phyloP scores from a whole-genome alignment of 2,113 vertebrate species.

The Peromyscus polionotus region DNA sequence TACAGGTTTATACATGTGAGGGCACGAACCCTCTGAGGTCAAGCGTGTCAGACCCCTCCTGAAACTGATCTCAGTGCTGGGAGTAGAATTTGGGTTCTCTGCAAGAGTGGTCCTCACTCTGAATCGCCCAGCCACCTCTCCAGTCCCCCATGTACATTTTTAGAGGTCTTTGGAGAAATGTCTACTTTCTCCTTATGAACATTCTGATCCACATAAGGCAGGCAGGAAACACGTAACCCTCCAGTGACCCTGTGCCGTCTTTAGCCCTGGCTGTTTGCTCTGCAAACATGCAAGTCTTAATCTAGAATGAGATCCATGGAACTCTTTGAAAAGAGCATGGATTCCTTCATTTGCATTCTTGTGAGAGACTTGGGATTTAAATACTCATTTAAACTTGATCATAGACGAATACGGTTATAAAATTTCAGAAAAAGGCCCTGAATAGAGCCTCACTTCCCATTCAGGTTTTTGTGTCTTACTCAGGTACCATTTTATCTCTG shows the following conservation, averaged over 20 bases:
- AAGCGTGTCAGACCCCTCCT: background rate
- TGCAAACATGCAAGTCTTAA: background rate
- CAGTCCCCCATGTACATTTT: background rate
- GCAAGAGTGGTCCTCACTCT: background rate
- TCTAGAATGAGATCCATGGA: constrained; percentile 11
- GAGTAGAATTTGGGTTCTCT: background rate
- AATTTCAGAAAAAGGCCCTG: constrained; percentile 36
- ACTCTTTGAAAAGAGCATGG: constrained; percentile 16
- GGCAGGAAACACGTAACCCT: background rate
- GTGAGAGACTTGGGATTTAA: constrained; percentile 15
- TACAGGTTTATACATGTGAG: background rate
- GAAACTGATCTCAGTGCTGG: background rate
- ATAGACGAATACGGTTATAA: background rate
- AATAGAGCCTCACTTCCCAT: background rate
- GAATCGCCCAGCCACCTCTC: background rate
- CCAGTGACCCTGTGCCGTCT: background rate
- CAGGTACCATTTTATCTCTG: constrained; percentile 11
- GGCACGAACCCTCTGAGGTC: background rate
- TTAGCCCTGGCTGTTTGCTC: constrained; percentile 38
- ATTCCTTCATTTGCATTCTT: constrained; percentile 45
- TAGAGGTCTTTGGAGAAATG: constrained; percentile 17
- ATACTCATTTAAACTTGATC: constrained; percentile 45
- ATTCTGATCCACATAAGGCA: constrained; percentile 7
- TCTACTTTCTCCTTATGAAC: background rate
- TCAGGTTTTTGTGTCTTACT: constrained; percentile 35